phyloP scores from a whole-genome alignment of 2,113 vertebrate genomes.

The Corythaeola cristata region DNA sequence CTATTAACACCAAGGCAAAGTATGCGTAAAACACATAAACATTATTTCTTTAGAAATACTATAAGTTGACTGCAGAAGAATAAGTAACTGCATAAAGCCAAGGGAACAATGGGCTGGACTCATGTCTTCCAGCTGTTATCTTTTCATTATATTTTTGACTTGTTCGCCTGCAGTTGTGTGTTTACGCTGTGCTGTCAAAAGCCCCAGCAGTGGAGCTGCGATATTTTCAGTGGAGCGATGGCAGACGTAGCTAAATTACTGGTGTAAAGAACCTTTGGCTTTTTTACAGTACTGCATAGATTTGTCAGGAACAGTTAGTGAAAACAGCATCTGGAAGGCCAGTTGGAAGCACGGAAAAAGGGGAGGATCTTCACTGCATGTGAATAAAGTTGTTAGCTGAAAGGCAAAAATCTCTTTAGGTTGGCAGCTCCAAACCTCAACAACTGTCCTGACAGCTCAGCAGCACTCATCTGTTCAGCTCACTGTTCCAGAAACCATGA shows the following conservation, averaged over 20 bases:
- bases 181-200: slow-evolving; percentile 12
- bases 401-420: slow-evolving; percentile 11
- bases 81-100: not conserved
- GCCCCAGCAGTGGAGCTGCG: not conserved
- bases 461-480: not conserved
- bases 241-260: not conserved
- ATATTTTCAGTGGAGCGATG: not conserved
- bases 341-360: slow-evolving; percentile 40
- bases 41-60: not conserved
- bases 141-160: not conserved
- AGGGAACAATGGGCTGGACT: not conserved
- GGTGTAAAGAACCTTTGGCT: slow-evolving; percentile 58
- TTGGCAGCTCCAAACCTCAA: slow-evolving; percentile 7
- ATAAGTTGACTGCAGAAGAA: not conserved
- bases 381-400: slow-evolving; percentile 9
- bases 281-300: slow-evolving; percentile 37
- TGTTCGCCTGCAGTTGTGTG: not conserved
- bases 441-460: not conserved
- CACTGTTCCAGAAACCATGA: not conserved
- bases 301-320: slow-evolving; percentile 43
- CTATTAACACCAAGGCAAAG: not conserved
- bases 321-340: slow-evolving; percentile 65
- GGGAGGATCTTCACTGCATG: not conserved
- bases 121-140: not conserved
- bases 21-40: rapidly evolving